Conservation (phyloP, 1,140 invertebrate genomes). For the Carposina sasakii region DNA sequence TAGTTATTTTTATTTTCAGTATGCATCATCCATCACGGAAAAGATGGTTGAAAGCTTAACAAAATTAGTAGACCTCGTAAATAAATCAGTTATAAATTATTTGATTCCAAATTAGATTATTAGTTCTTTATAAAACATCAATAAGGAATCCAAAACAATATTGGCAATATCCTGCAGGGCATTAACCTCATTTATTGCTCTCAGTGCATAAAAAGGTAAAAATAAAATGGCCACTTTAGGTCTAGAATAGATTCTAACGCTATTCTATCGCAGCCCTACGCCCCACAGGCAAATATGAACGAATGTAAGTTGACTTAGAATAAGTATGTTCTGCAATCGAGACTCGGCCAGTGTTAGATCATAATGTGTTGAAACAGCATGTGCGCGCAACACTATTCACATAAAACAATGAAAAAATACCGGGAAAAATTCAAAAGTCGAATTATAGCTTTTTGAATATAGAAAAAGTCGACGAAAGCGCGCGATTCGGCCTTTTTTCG, state of each 20-base stretch:
- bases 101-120: too few species aligned
- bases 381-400: constrained; percentile 51
- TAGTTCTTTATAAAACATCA: too few species aligned
- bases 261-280: constrained; percentile 58
- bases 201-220: too few species aligned
- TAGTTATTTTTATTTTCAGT: too few species aligned
- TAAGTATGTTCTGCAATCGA: constrained; percentile 71
- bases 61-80: too few species aligned
- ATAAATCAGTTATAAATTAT: too few species aligned
- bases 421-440: constrained; percentile 10
- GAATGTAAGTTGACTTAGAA: constrained; percentile 73
- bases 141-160: too few species aligned
- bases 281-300: constrained; percentile 72
- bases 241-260: constrained; percentile 37
- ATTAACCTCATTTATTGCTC: too few species aligned
- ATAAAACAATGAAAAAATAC: constrained; percentile 58
- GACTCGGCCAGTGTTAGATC: constrained; percentile 70
- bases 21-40: too few species aligned
- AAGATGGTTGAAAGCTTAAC: too few species aligned
- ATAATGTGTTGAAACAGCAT: constrained; percentile 71
- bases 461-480: background rate
- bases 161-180: too few species aligned
- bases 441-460: background rate
- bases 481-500: constrained; percentile 3
- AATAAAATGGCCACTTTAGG: constrained; percentile 11